Evolutionary conservation across 2,113 vertebrate species (phyloP).

Genomic region (Apeltes quadracus): DNA sequence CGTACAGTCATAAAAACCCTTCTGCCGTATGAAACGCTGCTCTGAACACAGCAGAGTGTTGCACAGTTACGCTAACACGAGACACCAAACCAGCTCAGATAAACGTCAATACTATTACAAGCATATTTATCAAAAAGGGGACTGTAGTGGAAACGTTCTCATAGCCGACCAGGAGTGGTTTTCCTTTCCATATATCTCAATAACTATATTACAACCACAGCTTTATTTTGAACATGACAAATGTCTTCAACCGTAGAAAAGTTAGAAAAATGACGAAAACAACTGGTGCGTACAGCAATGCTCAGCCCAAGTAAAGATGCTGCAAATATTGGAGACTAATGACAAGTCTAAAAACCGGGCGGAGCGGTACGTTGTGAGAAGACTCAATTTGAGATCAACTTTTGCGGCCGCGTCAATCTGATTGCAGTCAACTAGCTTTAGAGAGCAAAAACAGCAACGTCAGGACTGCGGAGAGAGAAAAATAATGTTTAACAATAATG

Average conservation of each 20-base stretch:
- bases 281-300: slow-evolving; percentile 89
- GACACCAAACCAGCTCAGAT: slow-evolving; percentile 63
- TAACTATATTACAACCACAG: slow-evolving; percentile 94
- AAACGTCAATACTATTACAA: slow-evolving; percentile 79
- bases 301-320: slow-evolving; percentile 79
- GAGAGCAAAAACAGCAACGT: slow-evolving; percentile 12
- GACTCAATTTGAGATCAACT: slow-evolving; percentile 52
- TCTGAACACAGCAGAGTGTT: slow-evolving; percentile 80
- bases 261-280: slow-evolving; percentile 95
- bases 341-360: slow-evolving; percentile 75
- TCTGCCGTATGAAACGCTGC: too few species aligned
- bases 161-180: slow-evolving; percentile 86
- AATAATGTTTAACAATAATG: neutral
- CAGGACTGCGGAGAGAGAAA: slow-evolving; percentile 21
- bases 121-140: slow-evolving; percentile 75
- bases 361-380: slow-evolving; percentile 59
- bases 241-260: slow-evolving; percentile 97
- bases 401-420: slow-evolving; percentile 24
- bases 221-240: slow-evolving; percentile 97
- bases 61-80: slow-evolving; percentile 71
- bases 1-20: too few species aligned
- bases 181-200: slow-evolving; percentile 69
- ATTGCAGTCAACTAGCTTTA: slow-evolving; percentile 9
- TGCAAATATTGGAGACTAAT: slow-evolving; percentile 79
- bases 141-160: slow-evolving; percentile 78